phyloP scores from a whole-genome alignment of 2,888 invertebrate genomes.

The Brachypalpus laphriformis region DNA sequence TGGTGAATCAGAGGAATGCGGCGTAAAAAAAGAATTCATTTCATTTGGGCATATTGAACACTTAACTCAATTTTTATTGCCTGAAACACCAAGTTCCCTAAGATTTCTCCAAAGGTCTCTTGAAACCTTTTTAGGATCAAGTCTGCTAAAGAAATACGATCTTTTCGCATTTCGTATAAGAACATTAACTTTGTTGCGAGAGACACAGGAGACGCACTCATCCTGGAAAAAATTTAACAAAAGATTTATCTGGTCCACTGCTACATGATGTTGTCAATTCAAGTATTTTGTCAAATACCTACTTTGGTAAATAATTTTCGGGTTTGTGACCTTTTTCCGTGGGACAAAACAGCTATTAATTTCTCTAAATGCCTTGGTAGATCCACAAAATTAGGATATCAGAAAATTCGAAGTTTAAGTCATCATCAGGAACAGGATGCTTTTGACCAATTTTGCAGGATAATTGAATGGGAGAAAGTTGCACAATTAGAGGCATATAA shows the following conservation, averaged over 20 bases:
- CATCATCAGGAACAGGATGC: constrained; percentile 1
- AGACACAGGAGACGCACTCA: background rate
- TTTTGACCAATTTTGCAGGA: background rate
- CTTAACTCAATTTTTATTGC: too few species aligned
- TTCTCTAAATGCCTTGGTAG: too few species aligned
- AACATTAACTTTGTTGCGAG: too few species aligned
- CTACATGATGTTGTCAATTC: background rate
- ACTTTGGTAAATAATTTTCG: background rate
- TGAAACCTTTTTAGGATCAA: too few species aligned
- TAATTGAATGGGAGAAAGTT: background rate
- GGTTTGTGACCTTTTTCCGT: background rate
- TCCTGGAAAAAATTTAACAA: background rate
- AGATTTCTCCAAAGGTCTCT: too few species aligned
- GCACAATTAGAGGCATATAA: constrained; percentile 7
- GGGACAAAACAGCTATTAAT: constrained; percentile 4
- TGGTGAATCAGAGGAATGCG: too few species aligned
- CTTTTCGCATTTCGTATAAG: too few species aligned
- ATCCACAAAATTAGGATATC: too few species aligned
- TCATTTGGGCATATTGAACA: too few species aligned
- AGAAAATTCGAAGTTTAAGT: background rate
- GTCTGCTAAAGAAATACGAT: too few species aligned
- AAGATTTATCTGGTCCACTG: background rate
- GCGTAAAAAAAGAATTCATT: too few species aligned
- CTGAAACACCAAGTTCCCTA: too few species aligned
- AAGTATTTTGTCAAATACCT: background rate